These are phyloP conservation scores for Gonioctena quinquepunctata DNA, from an alignment of 1,140 invertebrate genomes.

Conservation along the genomic window DNA sequence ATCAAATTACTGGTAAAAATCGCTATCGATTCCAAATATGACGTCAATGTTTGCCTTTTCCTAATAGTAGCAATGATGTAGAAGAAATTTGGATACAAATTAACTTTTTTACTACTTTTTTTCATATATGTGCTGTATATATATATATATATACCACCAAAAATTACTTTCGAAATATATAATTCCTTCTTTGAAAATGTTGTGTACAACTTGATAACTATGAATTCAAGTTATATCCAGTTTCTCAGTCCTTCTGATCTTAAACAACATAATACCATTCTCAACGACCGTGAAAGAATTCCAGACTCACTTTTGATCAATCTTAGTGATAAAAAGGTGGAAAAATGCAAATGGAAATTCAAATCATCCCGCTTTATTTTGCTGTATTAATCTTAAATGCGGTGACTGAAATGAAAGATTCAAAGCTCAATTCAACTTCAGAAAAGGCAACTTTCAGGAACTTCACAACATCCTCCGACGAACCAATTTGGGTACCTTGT, in stretches of 20 bases:
- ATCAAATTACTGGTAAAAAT: no score
- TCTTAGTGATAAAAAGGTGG: background rate
- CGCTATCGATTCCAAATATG: background rate
- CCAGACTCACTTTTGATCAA: background rate
- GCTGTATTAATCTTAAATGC: background rate
- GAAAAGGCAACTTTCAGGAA: background rate
- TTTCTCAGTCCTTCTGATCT: background rate
- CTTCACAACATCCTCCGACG: background rate
- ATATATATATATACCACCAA: background rate
- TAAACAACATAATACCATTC: background rate
- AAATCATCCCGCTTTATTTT: background rate
- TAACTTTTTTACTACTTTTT: background rate
- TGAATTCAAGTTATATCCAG: background rate
- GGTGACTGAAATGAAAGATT: background rate
- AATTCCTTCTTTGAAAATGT: background rate
- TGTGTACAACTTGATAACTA: background rate
- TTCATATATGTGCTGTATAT: background rate
- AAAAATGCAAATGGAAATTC: background rate
- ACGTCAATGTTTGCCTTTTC: background rate
- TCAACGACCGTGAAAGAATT: background rate
- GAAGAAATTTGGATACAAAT: background rate
- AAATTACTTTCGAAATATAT: background rate
- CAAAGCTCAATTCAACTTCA: background rate
- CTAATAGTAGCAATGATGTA: background rate
- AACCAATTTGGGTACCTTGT: background rate